Evolutionary conservation across 2,888 invertebrate genomes (phyloP).

Genomic region (Rotaria socialis): DNA sequence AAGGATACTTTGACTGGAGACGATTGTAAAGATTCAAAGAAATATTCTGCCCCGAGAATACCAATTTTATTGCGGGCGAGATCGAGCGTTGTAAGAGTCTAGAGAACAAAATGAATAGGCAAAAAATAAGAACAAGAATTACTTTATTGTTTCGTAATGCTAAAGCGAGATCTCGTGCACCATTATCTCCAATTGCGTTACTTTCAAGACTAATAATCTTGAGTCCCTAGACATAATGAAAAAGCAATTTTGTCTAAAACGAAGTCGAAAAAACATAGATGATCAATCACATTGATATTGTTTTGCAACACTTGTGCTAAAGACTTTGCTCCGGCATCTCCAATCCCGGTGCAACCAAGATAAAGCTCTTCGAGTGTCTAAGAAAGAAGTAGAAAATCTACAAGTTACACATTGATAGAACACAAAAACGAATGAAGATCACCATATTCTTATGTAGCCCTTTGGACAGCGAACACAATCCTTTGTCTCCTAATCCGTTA

Average conservation of each 20-base stretch:
- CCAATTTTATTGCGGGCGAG: no score
- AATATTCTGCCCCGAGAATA: no score
- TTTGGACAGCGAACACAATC: background rate
- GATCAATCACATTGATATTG: background rate
- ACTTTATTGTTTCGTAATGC: background rate
- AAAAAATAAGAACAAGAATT: background rate
- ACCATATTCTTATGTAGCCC: background rate
- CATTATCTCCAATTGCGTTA: background rate
- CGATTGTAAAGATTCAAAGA: no score
- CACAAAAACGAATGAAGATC: background rate
- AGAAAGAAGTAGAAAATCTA: background rate
- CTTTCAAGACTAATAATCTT: background rate
- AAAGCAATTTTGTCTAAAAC: background rate
- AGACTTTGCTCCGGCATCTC: background rate
- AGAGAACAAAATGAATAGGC: background rate
- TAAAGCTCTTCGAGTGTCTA: background rate
- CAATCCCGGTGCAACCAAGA: background rate
- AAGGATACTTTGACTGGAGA: no score
- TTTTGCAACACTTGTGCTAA: background rate
- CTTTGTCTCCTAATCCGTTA: background rate
- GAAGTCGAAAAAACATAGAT: background rate
- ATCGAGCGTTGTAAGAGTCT: no score
- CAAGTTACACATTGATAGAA: background rate
- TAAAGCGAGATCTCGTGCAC: background rate
- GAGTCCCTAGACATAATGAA: background rate